Evolutionary conservation across 2,113 vertebrate species (phyloP).

Genomic region (Vireo altiloquus): DNA sequence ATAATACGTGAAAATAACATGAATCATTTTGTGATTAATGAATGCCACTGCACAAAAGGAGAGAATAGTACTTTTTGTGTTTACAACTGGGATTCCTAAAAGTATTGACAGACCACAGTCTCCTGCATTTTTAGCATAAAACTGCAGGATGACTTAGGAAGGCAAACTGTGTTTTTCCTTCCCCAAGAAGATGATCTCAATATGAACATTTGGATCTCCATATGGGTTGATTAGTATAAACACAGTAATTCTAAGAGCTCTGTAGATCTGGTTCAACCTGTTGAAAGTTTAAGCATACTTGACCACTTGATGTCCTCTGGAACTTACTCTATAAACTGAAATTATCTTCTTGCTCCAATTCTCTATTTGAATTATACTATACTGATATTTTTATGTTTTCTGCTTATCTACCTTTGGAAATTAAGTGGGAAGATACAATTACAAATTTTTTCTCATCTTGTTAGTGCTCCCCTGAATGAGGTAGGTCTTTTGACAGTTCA

Average conservation of each 20-base stretch:
- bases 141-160: not conserved
- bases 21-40: not conserved
- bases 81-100: not conserved
- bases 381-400: constrained; percentile 20
- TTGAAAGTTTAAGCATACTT: not conserved
- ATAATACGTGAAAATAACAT: not conserved
- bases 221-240: not conserved
- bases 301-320: constrained; percentile 1
- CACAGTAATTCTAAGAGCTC: not conserved
- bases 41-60: not conserved
- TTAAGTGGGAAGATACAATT: not conserved
- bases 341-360: constrained; percentile 42
- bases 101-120: not conserved
- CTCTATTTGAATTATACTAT: constrained; percentile 43
- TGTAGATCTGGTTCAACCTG: not conserved
- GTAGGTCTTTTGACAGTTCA: not conserved
- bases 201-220: not conserved
- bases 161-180: not conserved
- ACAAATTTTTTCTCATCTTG: constrained; percentile 5
- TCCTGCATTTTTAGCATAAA: not conserved
- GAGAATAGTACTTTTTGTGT: not conserved
- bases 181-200: not conserved
- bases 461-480: constrained; percentile 14
- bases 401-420: constrained; percentile 18
- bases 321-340: not conserved